Evolutionary conservation across 92 coral and sea anemone genomes (phyloP), one percentile per base, ranked within the genome.

Genomic region (Montipora capitata): DNA sequence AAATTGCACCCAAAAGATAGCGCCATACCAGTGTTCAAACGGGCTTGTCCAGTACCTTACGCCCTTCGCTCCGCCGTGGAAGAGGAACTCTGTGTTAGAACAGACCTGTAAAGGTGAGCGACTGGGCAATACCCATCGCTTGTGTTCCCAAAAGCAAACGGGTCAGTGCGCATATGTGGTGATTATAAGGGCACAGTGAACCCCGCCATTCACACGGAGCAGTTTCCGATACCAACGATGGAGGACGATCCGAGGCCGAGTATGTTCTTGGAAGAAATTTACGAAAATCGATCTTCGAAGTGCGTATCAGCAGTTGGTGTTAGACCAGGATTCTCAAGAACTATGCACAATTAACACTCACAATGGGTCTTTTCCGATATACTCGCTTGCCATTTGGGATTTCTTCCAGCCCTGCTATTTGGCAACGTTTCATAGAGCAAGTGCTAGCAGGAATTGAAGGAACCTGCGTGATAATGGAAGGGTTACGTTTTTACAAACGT

Each of bases 331-430:
- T n/a, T 35, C 82, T 7, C 75, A 87, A 44, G 52, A 70, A 42
- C 45, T 85, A 40, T 52, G 81, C 63, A 68, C 83, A 40, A 77
- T 57, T 45, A 56, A 68, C 72, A 86, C 84, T 0, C 76, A 57
- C 43, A 79, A 80, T n/a, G 57, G 91, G 81, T 6, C 45, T 79
- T 5, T 72, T 79, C 79, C 51, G 80, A 20, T 79, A 79, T n/a
- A 87, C 74, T 0, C 85, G 67, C 10, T 35, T 87, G 68, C 91
- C 91, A 39, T 79, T 78, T 40, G 86, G 86, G 7, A 79, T 87
- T 16, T 78, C 79, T 10, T 87, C 90, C 20, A 69, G 9, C 2
- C 75, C 54, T 9, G 49, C 52, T 27, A 72, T 15, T 48, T 42
- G 77, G 77, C 77, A 72, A 41, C 40, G 77, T 45, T 72, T 13